Percentiles rank a stretch among this genome's conserved stretches.
phyloP scores from a whole-genome alignment of 2,888 invertebrate genomes.

The Phalangium opilio region DNA sequence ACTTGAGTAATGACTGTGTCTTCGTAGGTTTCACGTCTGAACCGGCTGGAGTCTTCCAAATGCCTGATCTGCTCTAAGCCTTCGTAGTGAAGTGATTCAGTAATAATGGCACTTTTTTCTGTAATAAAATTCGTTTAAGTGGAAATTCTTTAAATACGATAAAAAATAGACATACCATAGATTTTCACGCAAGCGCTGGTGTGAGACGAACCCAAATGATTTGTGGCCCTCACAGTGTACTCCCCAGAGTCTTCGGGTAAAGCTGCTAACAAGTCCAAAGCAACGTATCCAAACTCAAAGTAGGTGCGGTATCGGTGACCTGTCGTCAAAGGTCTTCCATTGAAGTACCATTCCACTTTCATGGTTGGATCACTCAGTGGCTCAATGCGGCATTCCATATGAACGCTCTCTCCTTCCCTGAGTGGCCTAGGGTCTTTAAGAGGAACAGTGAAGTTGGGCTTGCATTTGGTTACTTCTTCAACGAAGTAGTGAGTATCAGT shows the following conservation, averaged over 20 bases:
- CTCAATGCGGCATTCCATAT: conserved; percentile 85
- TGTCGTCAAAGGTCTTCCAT: conserved; percentile 38
- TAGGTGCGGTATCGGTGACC: conserved; percentile 78
- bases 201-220: conserved; percentile 80
- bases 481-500: conserved; percentile 75
- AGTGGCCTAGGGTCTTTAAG: conserved; percentile 69
- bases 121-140: background rate
- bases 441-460: conserved; percentile 84
- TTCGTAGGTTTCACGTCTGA: conserved; percentile 12
- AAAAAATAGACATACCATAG: conserved; percentile 12
- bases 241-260: conserved; percentile 88
- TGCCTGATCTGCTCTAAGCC: conserved; percentile 80
- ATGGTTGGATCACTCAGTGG: conserved; percentile 83
- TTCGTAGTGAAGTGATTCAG: conserved; percentile 81
- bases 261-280: conserved; percentile 83
- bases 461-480: conserved; percentile 81
- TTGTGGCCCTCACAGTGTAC: conserved; percentile 84
- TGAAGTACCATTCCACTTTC: conserved; percentile 86
- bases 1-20: conserved; percentile 59
- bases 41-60: conserved; percentile 45
- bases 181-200: conserved; percentile 74
- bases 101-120: conserved; percentile 36
- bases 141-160: too few relatives aligned
- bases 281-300: conserved; percentile 94
- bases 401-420: conserved; percentile 73